These are phyloP conservation scores for Gastrophryne carolinensis DNA, from an alignment of 2,797 vertebrate genomes.

Conservation along the genomic window DNA sequence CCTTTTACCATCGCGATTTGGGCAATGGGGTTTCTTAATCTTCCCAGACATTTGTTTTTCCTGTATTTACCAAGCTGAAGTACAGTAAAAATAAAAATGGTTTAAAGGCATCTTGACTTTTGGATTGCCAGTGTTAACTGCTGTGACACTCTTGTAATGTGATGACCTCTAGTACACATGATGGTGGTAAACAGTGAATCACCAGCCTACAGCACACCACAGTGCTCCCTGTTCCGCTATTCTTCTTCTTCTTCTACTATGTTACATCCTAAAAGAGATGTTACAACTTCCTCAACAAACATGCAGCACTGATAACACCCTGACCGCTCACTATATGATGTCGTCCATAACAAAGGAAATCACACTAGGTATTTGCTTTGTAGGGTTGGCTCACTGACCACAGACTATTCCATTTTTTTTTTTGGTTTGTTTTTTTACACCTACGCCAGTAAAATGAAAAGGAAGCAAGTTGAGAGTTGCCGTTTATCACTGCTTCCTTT, in stretches of 20 bases:
- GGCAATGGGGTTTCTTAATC: background rate
- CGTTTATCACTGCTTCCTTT: too few relatives aligned
- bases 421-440: background rate
- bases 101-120: background rate
- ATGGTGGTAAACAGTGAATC: background rate
- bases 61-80: background rate
- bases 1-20: background rate
- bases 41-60: background rate
- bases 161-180: background rate
- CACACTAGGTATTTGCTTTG: background rate
- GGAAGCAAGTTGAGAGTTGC: too few relatives aligned
- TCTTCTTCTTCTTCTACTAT: background rate
- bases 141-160: background rate
- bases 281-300: background rate
- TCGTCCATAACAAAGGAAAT: background rate
- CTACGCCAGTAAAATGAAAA: too few relatives aligned
- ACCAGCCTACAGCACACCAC: background rate
- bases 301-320: background rate
- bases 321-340: background rate
- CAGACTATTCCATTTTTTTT: background rate
- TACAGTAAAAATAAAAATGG: background rate
- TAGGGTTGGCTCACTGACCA: background rate
- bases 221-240: constrained; percentile 1
- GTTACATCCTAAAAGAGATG: background rate
- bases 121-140: background rate